A percentile compares a stretch with the other conserved stretches of the same genome.
phyloP scores from a whole-genome alignment of 2,113 vertebrate genomes.

The Hiodon tergisus region DNA sequence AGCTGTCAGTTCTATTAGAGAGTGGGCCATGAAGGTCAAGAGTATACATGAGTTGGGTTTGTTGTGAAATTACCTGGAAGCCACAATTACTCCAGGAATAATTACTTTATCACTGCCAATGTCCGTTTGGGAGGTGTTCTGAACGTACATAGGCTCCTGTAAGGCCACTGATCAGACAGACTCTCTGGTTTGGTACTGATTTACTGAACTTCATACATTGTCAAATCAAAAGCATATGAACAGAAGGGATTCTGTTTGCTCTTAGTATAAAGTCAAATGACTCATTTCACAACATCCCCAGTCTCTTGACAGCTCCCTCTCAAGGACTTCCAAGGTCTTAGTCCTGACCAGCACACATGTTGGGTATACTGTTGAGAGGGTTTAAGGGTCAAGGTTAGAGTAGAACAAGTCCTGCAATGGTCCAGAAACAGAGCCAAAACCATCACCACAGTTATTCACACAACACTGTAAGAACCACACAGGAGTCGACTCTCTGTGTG shows the following conservation, averaged over 20 bases:
- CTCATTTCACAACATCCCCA: slow-evolving; percentile 5
- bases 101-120: no score
- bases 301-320: neutral
- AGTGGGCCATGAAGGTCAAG: no score
- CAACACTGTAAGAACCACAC: neutral
- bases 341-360: neutral
- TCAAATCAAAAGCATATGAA: no score
- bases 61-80: neutral
- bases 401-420: neutral
- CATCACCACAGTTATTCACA: neutral
- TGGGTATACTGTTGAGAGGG: neutral
- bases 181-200: no score
- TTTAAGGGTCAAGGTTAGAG: slow-evolving; percentile 1
- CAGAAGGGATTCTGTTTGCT: no score
- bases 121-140: no score
- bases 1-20: neutral
- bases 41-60: neutral
- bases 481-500: neutral
- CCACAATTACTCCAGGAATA: no score
- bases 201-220: no score
- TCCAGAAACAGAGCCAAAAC: neutral
- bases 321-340: neutral
- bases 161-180: no score
- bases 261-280: neutral
- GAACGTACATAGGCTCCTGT: no score